These are phyloP conservation scores for Euspilapteryx auroguttella DNA, from an alignment of 2,888 invertebrate genomes.

Conservation along the genomic window DNA sequence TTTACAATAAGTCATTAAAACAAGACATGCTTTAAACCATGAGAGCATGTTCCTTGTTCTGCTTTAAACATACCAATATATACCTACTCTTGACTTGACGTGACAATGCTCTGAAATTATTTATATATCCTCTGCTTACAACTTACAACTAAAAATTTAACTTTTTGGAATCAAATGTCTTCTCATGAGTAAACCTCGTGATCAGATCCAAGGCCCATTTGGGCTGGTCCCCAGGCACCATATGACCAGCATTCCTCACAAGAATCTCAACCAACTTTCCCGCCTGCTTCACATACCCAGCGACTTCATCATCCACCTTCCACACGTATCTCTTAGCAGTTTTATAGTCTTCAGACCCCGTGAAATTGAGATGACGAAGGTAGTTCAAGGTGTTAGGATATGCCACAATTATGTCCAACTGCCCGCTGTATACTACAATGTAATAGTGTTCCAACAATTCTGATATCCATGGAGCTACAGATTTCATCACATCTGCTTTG, in stretches of 20 bases:
- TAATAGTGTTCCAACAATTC: conserved; percentile 69
- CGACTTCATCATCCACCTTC: conserved; percentile 68
- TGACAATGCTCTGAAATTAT: too few species aligned
- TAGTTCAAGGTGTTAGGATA: conserved; percentile 84
- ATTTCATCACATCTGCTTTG: conserved; percentile 78
- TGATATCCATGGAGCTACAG: conserved; percentile 72
- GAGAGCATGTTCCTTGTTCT: too few species aligned
- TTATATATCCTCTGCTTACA: too few species aligned
- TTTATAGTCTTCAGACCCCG: conserved; percentile 66
- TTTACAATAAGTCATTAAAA: too few species aligned
- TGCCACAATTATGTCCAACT: conserved; percentile 88
- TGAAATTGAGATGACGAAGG: conserved; percentile 71
- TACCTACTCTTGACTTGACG: too few species aligned
- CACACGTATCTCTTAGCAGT: conserved; percentile 68
- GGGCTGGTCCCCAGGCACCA: conserved; percentile 81
- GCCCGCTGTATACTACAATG: conserved; percentile 86
- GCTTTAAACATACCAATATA: too few species aligned
- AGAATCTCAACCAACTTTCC: conserved; percentile 74
- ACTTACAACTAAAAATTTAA: too few species aligned
- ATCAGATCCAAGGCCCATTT: conserved; percentile 76
- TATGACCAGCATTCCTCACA: conserved; percentile 79
- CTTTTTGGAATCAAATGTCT: too few species aligned
- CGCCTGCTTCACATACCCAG: conserved; percentile 74
- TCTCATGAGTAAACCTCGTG: conserved; percentile 64
- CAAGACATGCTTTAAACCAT: too few species aligned